Base-by-base conservation (phyloP, 2,888 invertebrate genomes). In the Agonopterix alstromeriana region DNA sequence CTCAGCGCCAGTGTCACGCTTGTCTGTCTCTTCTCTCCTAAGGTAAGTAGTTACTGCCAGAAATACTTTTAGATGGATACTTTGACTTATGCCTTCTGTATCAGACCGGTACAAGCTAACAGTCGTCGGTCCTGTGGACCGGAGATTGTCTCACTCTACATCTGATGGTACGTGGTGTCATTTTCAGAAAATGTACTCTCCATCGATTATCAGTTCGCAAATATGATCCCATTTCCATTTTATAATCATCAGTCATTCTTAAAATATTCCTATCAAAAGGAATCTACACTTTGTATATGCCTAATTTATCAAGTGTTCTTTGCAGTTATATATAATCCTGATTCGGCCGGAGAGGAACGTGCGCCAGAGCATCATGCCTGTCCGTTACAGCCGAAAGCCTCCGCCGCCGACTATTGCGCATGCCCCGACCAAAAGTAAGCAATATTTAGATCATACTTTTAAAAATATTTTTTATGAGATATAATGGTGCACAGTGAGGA, bases 1-100 rank as follows among this genome's bases (percentile, higher is more conserved):
- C 91, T 98, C 57, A 97, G 97, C 63, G 98, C 98, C 55, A 96
- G 96, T 60, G 98, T 98, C 57, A 97, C 98, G 5, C 93, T 98
- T 51, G 95, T 94, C 50, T 98, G 98, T 78, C 92, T 98, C 54
- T 98, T 98, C 82, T 94, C 96, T 42, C 98, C 98, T 8, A 98
- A 98, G 92, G 94, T 97, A 82, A 92, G 88, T 53, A 3, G 27
- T 27, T 5, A 5, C 27, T 27, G 5, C 27, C 10, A 8, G 27
- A 27, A 27, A 17, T n/a, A n/a, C n/a, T n/a, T n/a, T n/a, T n/a
- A n/a, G n/a, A n/a, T n/a, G n/a, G n/a, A n/a, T n/a, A n/a, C n/a
- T 27, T 27, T 27, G 27, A 27, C 27, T 27, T 27, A 27, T 5
- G 7, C 27, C 27, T 7, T 27, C 5, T 27, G 27, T 27, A 27